Evolutionary conservation across 2,888 invertebrate genomes (phyloP).

Genomic region (Polyommatus iphigenia): DNA sequence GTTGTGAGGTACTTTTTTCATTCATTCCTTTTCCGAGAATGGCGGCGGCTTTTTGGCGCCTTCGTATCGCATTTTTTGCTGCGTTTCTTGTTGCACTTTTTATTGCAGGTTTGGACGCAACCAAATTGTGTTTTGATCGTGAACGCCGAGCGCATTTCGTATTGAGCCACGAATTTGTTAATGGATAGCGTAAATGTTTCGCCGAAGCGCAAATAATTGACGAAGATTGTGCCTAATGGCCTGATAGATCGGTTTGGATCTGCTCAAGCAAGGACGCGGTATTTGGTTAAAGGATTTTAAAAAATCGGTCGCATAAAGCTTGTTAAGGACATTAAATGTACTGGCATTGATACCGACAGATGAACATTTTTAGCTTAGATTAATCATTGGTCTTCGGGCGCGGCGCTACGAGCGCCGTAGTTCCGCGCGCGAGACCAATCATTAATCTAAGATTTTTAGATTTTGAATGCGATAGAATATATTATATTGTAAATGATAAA

Average conservation of each 20-base stretch:
- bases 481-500: no score
- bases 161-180: constrained; percentile 19
- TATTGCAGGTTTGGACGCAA: constrained; percentile 49
- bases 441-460: no score
- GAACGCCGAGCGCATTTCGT: constrained; percentile 27
- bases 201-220: constrained; percentile 23
- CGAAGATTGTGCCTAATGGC: neutral
- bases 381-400: no score
- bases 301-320: no score
- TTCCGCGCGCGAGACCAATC: no score
- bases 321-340: no score
- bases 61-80: constrained; percentile 56
- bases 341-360: neutral
- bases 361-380: no score
- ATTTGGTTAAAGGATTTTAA: neutral
- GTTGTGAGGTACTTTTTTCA: constrained; percentile 71
- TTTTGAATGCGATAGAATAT: no score
- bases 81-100: constrained; percentile 41
- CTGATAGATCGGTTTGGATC: neutral
- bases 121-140: constrained; percentile 44
- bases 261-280: neutral
- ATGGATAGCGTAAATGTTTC: constrained; percentile 28
- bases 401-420: no score
- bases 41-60: constrained; percentile 74
- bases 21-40: constrained; percentile 71